phyloP scores from a whole-genome alignment of 2,797 vertebrate species.

The Bothrops alternatus region DNA sequence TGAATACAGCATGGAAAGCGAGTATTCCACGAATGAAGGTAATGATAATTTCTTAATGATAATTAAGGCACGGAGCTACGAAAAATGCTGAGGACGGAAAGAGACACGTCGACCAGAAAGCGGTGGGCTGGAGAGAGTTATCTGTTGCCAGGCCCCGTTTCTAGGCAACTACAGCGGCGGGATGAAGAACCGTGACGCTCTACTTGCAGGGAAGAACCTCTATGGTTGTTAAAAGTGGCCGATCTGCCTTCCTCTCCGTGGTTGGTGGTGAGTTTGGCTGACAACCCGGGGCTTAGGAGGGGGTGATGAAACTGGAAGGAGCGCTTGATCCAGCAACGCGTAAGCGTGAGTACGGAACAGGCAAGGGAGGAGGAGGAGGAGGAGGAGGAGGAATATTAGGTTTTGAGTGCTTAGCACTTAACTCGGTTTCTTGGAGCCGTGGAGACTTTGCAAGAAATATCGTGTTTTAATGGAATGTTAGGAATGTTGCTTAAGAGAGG shows the following conservation, averaged over 20 bases:
- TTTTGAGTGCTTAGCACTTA: no score
- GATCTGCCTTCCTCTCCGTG: conserved; percentile 3
- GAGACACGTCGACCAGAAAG: no score
- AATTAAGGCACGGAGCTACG: not conserved
- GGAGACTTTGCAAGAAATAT: not conserved
- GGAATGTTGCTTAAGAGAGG: not conserved
- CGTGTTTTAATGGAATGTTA: not conserved
- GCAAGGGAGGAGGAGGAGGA: no score
- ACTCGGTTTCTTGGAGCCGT: not conserved
- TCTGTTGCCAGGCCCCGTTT: not conserved
- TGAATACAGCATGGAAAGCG: not conserved
- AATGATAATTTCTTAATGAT: not conserved
- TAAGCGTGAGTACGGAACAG: not conserved
- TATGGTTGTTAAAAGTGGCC: not conserved
- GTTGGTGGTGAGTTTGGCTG: conserved; percentile 22
- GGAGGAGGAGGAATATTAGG: no score
- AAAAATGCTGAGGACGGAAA: no score
- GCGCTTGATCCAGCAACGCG: no score
- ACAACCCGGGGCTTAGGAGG: not conserved
- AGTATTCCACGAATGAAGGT: not conserved
- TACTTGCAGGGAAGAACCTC: conserved; percentile 5
- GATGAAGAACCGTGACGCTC: not conserved
- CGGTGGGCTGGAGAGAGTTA: not conserved
- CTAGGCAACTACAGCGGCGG: not conserved
- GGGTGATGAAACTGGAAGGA: not conserved